Percentiles rank a stretch among this genome's conserved stretches.
Conservation (phyloP, 2,113 vertebrate genomes). For the Melanerpes formicivorus region DNA sequence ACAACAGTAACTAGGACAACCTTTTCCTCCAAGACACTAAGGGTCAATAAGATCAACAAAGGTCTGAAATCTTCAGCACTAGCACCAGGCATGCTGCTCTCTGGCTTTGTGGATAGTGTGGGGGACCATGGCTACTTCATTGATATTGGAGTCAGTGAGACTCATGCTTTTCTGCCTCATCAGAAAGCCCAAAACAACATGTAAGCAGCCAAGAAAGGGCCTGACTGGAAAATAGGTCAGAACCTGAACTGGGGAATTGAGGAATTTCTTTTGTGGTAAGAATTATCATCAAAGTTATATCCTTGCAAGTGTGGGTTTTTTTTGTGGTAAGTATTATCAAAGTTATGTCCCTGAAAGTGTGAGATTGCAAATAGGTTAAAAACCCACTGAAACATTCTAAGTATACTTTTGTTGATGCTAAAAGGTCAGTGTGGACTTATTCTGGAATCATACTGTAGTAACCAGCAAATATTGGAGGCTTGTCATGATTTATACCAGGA, state of each 20-base stretch:
- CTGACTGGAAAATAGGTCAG: too few relatives aligned
- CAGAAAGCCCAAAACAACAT: conserved; percentile 77
- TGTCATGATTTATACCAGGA: background rate
- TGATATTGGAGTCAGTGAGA: conserved; percentile 87
- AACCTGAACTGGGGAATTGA: too few relatives aligned
- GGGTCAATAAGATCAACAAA: conserved; percentile 77
- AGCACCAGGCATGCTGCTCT: conserved; percentile 89
- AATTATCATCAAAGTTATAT: background rate
- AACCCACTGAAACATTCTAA: background rate
- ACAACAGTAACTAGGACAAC: background rate
- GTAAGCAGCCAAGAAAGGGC: conserved; percentile 71
- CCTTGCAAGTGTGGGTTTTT: background rate
- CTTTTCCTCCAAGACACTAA: too few relatives aligned
- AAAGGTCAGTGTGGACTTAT: background rate
- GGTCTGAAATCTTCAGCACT: conserved; percentile 77
- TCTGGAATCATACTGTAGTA: background rate
- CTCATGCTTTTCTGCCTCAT: conserved; percentile 89
- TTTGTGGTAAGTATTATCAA: too few relatives aligned
- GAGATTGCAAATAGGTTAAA: background rate
- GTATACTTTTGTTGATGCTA: background rate
- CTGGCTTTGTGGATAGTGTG: conserved; percentile 88
- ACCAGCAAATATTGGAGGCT: background rate
- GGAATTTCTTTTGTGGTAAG: background rate
- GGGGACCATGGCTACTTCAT: conserved; percentile 95
- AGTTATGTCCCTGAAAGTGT: too few relatives aligned